These are phyloP conservation scores for Tyrannus savana DNA, from an alignment of 2,113 vertebrate genomes.

Conservation along the genomic window DNA sequence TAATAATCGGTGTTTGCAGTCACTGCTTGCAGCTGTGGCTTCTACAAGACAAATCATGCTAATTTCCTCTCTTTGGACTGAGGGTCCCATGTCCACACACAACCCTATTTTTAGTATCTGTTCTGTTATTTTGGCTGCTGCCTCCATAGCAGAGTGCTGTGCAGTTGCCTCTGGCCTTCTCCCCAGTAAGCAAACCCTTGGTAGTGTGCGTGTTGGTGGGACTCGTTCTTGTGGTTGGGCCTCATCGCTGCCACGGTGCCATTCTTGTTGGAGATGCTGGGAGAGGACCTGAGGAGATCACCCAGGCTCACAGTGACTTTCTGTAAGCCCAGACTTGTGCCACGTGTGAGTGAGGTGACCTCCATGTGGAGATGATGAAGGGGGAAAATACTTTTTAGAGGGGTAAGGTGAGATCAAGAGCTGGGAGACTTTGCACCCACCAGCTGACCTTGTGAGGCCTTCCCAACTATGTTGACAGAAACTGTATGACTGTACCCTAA, in stretches of 20 bases:
- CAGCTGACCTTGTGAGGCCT: not conserved
- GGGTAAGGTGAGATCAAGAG: not conserved
- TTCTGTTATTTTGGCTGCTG: not conserved
- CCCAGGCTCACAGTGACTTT: not conserved
- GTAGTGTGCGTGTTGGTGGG: rapidly evolving
- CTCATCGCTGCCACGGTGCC: not conserved
- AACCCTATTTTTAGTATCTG: not conserved
- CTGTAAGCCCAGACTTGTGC: not conserved
- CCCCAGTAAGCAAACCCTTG: not conserved
- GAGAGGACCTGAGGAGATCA: not conserved
- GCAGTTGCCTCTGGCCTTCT: not conserved
- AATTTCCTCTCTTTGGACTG: not conserved
- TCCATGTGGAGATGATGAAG: not conserved
- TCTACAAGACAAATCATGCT: not conserved
- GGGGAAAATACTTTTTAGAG: not conserved
- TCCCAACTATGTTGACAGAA: not conserved
- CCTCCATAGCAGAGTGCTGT: not conserved
- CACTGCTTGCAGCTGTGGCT: not conserved
- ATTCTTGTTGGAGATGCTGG: not conserved
- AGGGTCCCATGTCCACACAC: not conserved
- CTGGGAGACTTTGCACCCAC: not conserved
- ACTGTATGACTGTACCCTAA: not conserved
- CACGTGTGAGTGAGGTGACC: not conserved
- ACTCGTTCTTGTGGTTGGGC: not conserved
- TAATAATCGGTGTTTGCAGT: not conserved